phyloP scores from a whole-genome alignment of 2,113 vertebrate species.

The Stomatorhinus ivindoensis region DNA sequence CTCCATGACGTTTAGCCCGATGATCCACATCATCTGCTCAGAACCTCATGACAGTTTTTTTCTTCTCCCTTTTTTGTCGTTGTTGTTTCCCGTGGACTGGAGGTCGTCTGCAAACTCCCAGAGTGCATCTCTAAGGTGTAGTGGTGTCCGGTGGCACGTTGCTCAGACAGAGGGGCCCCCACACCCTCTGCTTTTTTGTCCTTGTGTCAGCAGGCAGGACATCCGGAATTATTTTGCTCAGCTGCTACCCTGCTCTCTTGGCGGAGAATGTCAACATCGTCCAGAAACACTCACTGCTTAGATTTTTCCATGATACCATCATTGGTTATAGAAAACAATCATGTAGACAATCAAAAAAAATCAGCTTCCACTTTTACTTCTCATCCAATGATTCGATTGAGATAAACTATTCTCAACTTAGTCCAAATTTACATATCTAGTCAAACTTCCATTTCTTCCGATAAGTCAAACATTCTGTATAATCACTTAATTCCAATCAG shows the following conservation, averaged over 20 bases:
- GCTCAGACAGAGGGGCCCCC: conserved; percentile 58
- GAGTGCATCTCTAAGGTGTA: conserved; percentile 60
- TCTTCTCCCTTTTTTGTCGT: conserved; percentile 15
- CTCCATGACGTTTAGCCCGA: not conserved
- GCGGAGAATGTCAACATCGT: not conserved
- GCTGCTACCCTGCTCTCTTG: not conserved
- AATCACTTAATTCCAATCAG: not conserved
- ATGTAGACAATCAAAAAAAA: not conserved
- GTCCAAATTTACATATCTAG: not conserved
- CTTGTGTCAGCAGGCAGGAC: conserved; percentile 21
- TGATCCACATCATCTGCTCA: conserved; percentile 22
- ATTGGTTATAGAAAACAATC: not conserved
- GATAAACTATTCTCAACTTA: not conserved
- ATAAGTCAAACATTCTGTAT: not conserved
- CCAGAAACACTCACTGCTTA: not conserved
- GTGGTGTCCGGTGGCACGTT: conserved; percentile 56
- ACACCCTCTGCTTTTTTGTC: conserved; percentile 6
- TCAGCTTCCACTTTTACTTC: not conserved
- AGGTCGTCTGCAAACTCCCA: conserved; percentile 65
- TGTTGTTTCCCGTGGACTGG: conserved; percentile 44
- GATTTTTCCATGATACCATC: not conserved
- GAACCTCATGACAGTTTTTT: conserved; percentile 41
- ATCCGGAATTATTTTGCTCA: conserved; percentile 10
- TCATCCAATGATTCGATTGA: not conserved
- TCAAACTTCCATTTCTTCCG: not conserved